Base-by-base conservation (phyloP, 2,797 vertebrate species). In the Ctenopoma kingsleyae region DNA sequence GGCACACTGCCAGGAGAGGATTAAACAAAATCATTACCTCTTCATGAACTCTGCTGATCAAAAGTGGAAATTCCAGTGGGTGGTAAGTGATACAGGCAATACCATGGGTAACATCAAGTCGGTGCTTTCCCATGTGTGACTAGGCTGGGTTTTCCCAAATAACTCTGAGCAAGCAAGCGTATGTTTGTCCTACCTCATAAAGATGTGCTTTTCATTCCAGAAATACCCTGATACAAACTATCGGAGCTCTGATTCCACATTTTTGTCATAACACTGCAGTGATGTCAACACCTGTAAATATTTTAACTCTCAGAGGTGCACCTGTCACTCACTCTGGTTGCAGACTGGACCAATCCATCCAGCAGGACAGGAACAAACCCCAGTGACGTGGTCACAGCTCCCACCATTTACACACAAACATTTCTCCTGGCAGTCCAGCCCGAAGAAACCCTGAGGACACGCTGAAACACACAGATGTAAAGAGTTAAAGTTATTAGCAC, bases 381-480 rank as follows among this genome's bases (percentile, higher is more conserved):
- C 96, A 0, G 64, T 94, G 55, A 85, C 35, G 0, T 93, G 92
- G 66, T 97, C 86, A 3, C 98, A 99, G 60, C 11, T 73, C 3
- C 91, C 96, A 0, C 96, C 96, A 0, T 96, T 95, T 1, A 93
- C 74, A 87, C 98, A 99, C 82, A 87, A 50, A 38, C 98, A 98
- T 76, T 91, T 89, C 3, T 87, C 50, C 40, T 46, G 93, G 62
- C 97, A 99, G 69, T 99, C 97, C 71, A 95, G 57, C 0, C 97
- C 96, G 0, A 93, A 96, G 90, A 97, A 99, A 22, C 97, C 97
- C 6, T 95, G 93, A 0, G 97, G 98, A 89, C 98, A 99, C 1
- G 95, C 98, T 99, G 90, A 53, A 44, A 88, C 8, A 71, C 69
- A 65, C n/a, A 53, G 3, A 38, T 8, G 30, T 36, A 23, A 80